phyloP scores from a whole-genome alignment of 2,113 vertebrate genomes.

The Chaetorhynchus papuensis region DNA sequence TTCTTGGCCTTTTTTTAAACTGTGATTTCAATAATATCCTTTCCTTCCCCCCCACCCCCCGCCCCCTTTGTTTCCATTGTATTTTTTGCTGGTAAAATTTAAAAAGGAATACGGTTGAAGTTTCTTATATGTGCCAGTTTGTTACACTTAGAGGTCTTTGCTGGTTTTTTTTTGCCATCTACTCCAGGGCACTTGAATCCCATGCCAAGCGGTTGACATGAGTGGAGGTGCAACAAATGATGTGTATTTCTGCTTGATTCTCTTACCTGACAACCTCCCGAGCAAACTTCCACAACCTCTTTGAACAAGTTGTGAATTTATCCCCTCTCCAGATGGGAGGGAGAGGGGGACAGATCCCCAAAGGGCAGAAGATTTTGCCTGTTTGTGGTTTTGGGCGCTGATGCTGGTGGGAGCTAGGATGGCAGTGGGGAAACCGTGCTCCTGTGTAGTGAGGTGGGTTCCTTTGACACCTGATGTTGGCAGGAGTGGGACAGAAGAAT shows the following conservation, averaged over 20 bases:
- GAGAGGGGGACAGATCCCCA: background rate
- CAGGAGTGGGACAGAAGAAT: background rate
- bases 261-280: background rate
- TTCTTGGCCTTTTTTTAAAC: background rate
- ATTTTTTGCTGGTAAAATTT: background rate
- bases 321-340: rapidly evolving
- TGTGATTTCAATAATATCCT: background rate
- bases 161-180: background rate
- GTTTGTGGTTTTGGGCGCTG: background rate
- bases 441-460: background rate
- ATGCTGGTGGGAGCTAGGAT: background rate
- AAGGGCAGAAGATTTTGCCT: background rate
- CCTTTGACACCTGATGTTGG: background rate
- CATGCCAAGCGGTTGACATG: background rate
- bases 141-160: background rate
- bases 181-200: background rate
- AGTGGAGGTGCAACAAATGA: background rate
- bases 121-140: background rate
- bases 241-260: background rate
- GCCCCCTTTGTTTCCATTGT: background rate
- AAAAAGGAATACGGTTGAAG: background rate
- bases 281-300: background rate
- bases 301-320: background rate
- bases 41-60: rapidly evolving
- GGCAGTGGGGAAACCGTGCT: rapidly evolving